Evolutionary conservation across 2,797 vertebrate genomes (phyloP).

Genomic region (Brachyrhaphis roseni): DNA sequence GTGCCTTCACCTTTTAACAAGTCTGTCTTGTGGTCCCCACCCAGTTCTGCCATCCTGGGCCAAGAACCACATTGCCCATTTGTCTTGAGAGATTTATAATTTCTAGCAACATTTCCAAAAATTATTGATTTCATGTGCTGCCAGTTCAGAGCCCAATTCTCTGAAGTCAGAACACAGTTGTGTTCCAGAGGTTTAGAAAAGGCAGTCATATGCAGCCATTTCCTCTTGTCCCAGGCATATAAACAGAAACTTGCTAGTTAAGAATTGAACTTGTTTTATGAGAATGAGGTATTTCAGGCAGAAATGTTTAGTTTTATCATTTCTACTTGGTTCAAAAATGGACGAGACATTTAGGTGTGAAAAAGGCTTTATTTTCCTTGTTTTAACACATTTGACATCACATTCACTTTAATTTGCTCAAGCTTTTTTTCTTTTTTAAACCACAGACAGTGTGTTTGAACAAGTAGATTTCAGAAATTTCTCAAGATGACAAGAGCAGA

Average conservation of each 20-base stretch:
- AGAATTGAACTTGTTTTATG: neutral
- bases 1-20: neutral
- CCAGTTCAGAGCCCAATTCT: neutral
- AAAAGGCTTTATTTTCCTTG: neutral
- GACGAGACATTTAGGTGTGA: neutral
- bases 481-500: accelerated
- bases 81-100: neutral
- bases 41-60: neutral
- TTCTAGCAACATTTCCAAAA: neutral
- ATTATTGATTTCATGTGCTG: neutral
- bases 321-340: neutral
- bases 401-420: neutral
- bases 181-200: neutral
- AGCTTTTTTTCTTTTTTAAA: neutral
- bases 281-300: neutral
- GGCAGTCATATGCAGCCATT: neutral
- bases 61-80: neutral
- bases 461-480: neutral
- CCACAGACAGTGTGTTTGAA: neutral
- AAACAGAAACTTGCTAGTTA: neutral
- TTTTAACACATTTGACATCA: neutral
- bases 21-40: neutral
- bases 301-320: neutral
- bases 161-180: neutral
- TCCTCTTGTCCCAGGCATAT: neutral